Conservation (phyloP, 23 tunicate genomes). For the Aplidium turbinatum region DNA sequence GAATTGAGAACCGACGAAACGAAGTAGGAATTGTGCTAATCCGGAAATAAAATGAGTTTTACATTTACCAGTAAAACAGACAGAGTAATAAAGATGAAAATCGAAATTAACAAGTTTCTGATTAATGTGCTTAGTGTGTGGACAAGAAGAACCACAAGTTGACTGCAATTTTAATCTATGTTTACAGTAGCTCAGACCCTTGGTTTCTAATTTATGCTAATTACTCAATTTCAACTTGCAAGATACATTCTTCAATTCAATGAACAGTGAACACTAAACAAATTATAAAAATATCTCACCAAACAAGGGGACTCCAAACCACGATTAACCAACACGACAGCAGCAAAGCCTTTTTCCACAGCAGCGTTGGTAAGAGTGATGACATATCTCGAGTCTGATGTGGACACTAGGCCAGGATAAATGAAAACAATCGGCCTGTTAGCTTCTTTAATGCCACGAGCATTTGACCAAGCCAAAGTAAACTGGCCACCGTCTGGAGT, state of each 20-base stretch:
- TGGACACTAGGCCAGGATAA: slow-evolving; percentile 79
- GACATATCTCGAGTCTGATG: slow-evolving; percentile 55
- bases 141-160: too few species aligned
- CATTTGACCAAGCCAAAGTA: slow-evolving; percentile 73
- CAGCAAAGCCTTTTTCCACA: slow-evolving; percentile 34
- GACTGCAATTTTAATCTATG: too few species aligned
- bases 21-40: too few species aligned
- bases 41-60: too few species aligned
- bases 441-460: slow-evolving; percentile 1
- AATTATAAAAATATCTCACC: slow-evolving; percentile 13
- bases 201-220: too few species aligned
- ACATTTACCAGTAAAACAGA: too few species aligned
- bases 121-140: too few species aligned
- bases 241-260: neutral
- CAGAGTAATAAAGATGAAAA: too few species aligned
- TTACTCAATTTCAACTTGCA: too few species aligned
- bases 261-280: neutral
- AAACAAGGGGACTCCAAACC: slow-evolving; percentile 68
- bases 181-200: too few species aligned
- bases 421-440: slow-evolving; percentile 62
- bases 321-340: slow-evolving; percentile 70
- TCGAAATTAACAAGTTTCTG: too few species aligned
- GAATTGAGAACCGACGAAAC: too few species aligned
- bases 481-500: slow-evolving; percentile 77
- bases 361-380: slow-evolving; percentile 20